phyloP scores from a whole-genome alignment of 2,888 invertebrate genomes.

The Listrodromus nycthemerus region DNA sequence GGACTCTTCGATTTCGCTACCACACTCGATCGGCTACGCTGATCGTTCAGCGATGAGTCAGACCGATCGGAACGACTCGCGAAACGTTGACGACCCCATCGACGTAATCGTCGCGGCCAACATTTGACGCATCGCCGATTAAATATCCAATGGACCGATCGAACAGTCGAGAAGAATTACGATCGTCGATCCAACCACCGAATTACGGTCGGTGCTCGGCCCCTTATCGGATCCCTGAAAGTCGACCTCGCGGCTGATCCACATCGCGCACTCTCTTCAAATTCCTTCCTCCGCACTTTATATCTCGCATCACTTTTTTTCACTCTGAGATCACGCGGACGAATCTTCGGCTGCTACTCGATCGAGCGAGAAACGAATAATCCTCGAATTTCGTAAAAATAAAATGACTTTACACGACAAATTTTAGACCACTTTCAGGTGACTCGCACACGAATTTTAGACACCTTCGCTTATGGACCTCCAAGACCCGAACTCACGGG shows the following conservation, averaged over 20 bases:
- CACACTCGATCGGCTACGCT: not conserved
- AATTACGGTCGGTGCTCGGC: not conserved
- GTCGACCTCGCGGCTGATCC: not conserved
- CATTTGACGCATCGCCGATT: not conserved
- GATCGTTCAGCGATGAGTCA: not conserved
- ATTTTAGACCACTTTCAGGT: not conserved
- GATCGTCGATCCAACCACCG: conserved; percentile 1
- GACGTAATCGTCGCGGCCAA: conserved; percentile 10
- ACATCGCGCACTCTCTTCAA: not conserved
- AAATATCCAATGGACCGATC: conserved; percentile 2
- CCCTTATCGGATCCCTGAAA: not conserved
- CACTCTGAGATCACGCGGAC: not conserved
- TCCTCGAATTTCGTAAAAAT: not conserved
- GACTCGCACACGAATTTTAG: not conserved
- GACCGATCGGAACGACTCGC: conserved; percentile 9
- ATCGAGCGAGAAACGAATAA: not conserved
- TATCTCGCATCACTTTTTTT: not conserved
- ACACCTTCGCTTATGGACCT: not conserved
- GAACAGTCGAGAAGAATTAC: not conserved
- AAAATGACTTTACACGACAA: not conserved
- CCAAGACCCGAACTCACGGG: not conserved
- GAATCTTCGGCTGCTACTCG: not conserved
- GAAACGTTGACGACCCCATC: conserved; percentile 30
- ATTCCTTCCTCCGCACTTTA: not conserved
- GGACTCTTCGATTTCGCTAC: not conserved